These are phyloP conservation scores for Buathra laborator DNA, from an alignment of 2,888 invertebrate genomes.

Conservation along the genomic window DNA sequence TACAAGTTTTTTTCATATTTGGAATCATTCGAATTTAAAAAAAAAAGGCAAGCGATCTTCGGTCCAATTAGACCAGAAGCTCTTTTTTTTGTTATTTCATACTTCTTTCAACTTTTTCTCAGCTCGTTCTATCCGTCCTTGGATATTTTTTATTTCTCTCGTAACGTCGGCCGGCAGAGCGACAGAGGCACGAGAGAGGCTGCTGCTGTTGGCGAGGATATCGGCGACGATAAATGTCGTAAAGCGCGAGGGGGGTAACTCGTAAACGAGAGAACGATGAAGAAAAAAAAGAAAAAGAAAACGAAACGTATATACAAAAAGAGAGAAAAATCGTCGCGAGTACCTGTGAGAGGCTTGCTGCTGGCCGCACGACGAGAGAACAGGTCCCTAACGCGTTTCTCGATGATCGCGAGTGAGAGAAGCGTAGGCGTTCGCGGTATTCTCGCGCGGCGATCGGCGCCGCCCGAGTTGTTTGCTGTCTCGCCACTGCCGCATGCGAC, in stretches of 20 bases:
- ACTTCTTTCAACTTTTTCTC: slow-evolving; percentile 43
- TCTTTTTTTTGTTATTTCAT: slow-evolving; percentile 19
- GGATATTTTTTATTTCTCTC: slow-evolving; percentile 44
- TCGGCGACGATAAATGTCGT: slow-evolving; percentile 79
- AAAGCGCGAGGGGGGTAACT: slow-evolving; percentile 81
- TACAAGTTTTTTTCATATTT: background rate
- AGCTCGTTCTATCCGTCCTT: slow-evolving; percentile 50
- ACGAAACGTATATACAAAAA: background rate
- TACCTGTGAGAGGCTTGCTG: slow-evolving; percentile 55
- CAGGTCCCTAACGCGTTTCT: slow-evolving; percentile 63
- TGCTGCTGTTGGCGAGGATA: slow-evolving; percentile 59
- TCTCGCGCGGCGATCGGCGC: slow-evolving; percentile 61
- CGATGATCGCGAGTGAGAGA: slow-evolving; percentile 63
- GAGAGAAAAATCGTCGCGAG: slow-evolving; percentile 50
- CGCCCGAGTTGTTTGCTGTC: slow-evolving; percentile 55
- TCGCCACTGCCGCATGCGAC: slow-evolving; percentile 31
- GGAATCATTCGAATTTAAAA: background rate
- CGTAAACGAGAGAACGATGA: slow-evolving; percentile 80
- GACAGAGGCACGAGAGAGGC: slow-evolving; percentile 57
- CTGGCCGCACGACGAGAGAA: slow-evolving; percentile 72
- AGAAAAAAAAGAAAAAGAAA: slow-evolving; percentile 51
- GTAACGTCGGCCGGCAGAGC: slow-evolving; percentile 55
- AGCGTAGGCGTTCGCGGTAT: slow-evolving; percentile 67
- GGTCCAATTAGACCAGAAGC: slow-evolving; percentile 32
- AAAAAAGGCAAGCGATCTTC: background rate